Evolutionary conservation across 2,113 vertebrate genomes (phyloP).

Genomic region (Eretmochelys imbricata): DNA sequence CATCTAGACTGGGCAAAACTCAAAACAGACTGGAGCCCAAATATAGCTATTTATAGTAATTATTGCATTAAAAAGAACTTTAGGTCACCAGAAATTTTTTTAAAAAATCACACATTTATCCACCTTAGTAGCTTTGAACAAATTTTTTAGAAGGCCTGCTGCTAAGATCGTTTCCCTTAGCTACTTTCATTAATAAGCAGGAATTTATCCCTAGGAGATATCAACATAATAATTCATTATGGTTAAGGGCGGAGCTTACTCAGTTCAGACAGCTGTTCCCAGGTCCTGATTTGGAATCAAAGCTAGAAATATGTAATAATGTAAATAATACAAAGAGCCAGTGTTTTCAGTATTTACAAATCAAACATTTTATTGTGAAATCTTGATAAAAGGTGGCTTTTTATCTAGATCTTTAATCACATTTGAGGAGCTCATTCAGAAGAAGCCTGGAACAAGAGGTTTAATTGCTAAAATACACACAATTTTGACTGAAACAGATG

Average conservation of each 20-base stretch:
- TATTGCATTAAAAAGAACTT: neutral
- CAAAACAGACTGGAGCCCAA: neutral
- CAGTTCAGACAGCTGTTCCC: neutral
- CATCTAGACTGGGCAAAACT: neutral
- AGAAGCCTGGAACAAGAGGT: neutral
- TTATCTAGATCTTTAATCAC: neutral
- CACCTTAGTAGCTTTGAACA: neutral
- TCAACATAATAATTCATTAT: neutral
- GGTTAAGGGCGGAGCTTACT: neutral
- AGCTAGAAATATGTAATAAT: neutral
- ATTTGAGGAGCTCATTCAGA: neutral
- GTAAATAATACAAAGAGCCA: neutral
- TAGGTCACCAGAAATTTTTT: neutral
- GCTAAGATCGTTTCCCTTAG: neutral
- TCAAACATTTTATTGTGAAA: too few relatives aligned
- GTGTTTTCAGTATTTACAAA: too few relatives aligned
- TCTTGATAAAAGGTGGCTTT: too few relatives aligned
- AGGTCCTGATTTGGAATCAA: neutral
- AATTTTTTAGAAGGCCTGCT: neutral
- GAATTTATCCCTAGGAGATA: neutral
- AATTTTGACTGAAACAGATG: neutral
- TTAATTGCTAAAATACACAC: neutral
- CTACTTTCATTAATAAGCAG: neutral
- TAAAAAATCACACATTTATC: neutral
- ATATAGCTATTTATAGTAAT: neutral